A percentile compares a stretch with the other conserved stretches of the same genome.
Evolutionary conservation across 2,888 invertebrate genomes (phyloP).

Genomic region (Merodon equestris): DNA sequence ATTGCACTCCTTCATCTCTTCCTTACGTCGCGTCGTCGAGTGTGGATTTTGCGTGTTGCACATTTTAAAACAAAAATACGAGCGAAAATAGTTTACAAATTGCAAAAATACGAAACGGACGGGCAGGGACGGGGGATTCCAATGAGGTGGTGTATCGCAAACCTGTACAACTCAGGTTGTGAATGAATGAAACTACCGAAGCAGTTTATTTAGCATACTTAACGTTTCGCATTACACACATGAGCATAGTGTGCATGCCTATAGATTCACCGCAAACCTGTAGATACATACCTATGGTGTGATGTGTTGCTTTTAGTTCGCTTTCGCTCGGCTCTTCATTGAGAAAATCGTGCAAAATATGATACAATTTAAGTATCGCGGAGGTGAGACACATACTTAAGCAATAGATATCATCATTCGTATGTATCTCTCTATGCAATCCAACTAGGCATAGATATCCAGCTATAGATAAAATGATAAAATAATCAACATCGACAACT

Average conservation of each 20-base stretch:
- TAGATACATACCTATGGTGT: too few relatives aligned
- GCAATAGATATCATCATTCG: slow-evolving; percentile 7
- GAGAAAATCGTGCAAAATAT: slow-evolving; percentile 65
- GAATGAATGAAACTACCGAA: slow-evolving; percentile 51
- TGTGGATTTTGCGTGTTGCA: too few relatives aligned
- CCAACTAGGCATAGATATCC: not conserved
- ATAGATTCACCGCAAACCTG: not conserved
- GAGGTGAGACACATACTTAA: slow-evolving; percentile 53
- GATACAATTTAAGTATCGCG: slow-evolving; percentile 60
- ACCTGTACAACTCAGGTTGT: slow-evolving; percentile 23
- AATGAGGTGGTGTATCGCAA: not conserved
- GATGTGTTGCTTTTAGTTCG: too few relatives aligned
- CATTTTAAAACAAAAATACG: slow-evolving; percentile 21
- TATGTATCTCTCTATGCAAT: not conserved
- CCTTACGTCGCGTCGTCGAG: too few relatives aligned
- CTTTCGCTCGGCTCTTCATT: slow-evolving; percentile 58
- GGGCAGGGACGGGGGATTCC: too few relatives aligned
- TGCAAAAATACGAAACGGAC: not conserved
- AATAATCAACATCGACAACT: slow-evolving; percentile 29
- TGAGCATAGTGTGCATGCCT: slow-evolving; percentile 6
- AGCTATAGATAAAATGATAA: not conserved
- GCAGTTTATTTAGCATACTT: slow-evolving; percentile 50
- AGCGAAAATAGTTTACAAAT: slow-evolving; percentile 21
- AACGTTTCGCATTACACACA: slow-evolving; percentile 41
- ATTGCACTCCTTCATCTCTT: not conserved